A percentile compares a stretch with the other conserved stretches of the same genome.
Conservation (phyloP, 1,140 invertebrate species). For the Hermatobates lingyangjiaoensis region DNA sequence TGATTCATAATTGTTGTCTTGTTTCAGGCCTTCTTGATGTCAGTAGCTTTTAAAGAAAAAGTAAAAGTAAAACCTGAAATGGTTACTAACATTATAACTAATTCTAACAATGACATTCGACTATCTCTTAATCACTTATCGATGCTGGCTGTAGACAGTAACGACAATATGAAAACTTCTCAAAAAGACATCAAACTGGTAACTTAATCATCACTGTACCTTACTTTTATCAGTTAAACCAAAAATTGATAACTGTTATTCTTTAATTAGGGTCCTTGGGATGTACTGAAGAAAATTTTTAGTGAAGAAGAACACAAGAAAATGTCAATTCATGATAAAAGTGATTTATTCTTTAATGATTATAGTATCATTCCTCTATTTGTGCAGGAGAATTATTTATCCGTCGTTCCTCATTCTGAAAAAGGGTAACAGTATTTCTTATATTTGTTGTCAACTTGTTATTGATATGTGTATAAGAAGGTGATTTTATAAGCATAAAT, state of each 20-base stretch:
- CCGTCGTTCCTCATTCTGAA: constrained; percentile 33
- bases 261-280: constrained; percentile 65
- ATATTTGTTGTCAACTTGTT: neutral
- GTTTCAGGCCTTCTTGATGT: constrained; percentile 62
- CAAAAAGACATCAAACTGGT: constrained; percentile 71
- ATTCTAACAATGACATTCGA: constrained; percentile 81
- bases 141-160: constrained; percentile 36
- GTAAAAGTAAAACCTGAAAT: constrained; percentile 59
- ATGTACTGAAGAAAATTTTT: constrained; percentile 80
- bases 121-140: constrained; percentile 80
- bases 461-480: neutral
- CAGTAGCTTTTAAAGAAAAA: constrained; percentile 79
- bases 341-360: constrained; percentile 89
- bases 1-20: constrained; percentile 11
- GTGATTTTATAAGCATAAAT: neutral
- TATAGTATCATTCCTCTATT: constrained; percentile 89
- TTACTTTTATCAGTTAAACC: neutral
- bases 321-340: constrained; percentile 72
- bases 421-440: no score
- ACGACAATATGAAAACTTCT: constrained; percentile 27
- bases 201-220: constrained; percentile 15
- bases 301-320: constrained; percentile 55
- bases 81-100: constrained; percentile 64
- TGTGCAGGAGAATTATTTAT: constrained; percentile 93
- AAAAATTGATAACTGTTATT: neutral